Evolutionary conservation across 2,113 vertebrate species (phyloP).

Genomic region (Lycocorax pyrrhopterus): DNA sequence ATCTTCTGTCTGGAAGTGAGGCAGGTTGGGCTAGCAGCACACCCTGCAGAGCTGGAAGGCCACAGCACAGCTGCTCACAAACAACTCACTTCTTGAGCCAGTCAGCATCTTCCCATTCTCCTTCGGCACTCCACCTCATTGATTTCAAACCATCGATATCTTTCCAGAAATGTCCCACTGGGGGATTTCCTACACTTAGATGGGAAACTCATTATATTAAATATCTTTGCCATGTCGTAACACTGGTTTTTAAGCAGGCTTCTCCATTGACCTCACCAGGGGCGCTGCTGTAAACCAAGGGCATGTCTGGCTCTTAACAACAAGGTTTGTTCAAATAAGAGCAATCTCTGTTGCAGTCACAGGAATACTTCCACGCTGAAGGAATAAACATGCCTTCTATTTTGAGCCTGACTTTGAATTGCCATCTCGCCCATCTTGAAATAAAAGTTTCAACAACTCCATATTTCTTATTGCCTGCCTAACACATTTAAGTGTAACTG

Average conservation of each 20-base stretch:
- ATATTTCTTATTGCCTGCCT: constrained; percentile 9
- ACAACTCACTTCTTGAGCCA: not conserved
- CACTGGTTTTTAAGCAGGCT: not conserved
- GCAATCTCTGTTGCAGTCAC: not conserved
- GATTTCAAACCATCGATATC: not conserved
- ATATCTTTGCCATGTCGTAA: not conserved
- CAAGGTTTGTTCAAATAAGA: not conserved
- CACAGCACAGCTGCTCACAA: not conserved
- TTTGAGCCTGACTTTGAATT: constrained; percentile 30
- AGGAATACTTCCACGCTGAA: not conserved
- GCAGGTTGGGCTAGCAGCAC: not conserved
- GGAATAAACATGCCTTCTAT: not conserved
- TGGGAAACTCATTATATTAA: not conserved
- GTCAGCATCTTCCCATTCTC: not conserved
- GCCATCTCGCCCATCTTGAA: not conserved
- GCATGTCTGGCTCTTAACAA: not conserved
- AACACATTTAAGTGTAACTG: constrained; percentile 11
- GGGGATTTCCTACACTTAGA: not conserved
- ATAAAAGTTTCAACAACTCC: constrained; percentile 33
- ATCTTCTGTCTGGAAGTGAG: not conserved
- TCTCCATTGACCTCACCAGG: not conserved
- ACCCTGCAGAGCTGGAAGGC: not conserved
- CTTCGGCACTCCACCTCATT: not conserved
- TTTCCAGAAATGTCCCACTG: not conserved
- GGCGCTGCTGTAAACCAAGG: not conserved